Conservation (phyloP, 2,797 vertebrate species). For the Hydrolagus colliei region DNA sequence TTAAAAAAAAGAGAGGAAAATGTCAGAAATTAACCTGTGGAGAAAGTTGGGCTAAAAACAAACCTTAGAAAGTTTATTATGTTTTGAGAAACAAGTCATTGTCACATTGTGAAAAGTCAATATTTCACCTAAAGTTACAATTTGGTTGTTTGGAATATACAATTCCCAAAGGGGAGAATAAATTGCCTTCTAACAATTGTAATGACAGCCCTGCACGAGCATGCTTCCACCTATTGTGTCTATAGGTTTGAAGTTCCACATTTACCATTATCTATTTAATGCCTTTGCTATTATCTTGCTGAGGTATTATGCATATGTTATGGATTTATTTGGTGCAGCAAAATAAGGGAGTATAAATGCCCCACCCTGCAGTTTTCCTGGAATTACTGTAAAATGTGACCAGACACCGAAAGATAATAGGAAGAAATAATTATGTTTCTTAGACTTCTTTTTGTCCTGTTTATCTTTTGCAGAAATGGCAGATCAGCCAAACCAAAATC, state of each 20-base stretch:
- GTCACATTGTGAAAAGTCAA: background rate
- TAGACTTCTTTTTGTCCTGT: slow-evolving; percentile 19
- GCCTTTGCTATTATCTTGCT: background rate
- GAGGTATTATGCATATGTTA: background rate
- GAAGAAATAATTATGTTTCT: background rate
- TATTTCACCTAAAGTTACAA: no score
- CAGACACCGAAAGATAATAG: no score
- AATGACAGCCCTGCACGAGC: background rate
- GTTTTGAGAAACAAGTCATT: no score
- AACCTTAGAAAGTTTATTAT: background rate
- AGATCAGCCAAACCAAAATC: slow-evolving; percentile 96
- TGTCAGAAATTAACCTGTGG: no score
- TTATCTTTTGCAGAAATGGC: slow-evolving; percentile 75
- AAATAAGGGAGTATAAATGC: background rate
- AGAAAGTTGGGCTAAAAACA: background rate
- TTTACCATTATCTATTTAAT: background rate
- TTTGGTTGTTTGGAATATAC: background rate
- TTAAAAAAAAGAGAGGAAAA: no score
- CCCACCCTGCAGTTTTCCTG: background rate
- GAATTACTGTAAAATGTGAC: background rate
- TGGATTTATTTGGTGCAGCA: background rate
- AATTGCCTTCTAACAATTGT: background rate
- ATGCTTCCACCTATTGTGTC: background rate
- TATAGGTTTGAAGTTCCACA: background rate
- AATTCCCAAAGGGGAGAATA: background rate